Base-by-base conservation (phyloP, 2,113 vertebrate species). In the Anoura caudifer region DNA sequence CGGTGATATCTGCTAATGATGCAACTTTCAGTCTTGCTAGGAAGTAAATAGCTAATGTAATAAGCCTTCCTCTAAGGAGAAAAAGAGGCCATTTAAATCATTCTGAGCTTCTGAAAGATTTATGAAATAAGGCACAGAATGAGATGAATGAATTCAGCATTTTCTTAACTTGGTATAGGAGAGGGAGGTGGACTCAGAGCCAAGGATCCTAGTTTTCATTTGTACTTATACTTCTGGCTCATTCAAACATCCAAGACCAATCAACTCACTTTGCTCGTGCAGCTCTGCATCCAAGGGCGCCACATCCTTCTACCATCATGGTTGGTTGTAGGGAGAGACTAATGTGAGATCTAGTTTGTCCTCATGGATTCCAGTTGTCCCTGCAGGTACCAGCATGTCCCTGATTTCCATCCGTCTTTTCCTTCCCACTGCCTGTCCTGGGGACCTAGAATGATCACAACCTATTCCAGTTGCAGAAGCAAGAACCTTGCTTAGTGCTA, bases 71-170 rank as follows among this genome's bases (percentile, higher is more conserved):
- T 97, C 50, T 82, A 24, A 81, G 54, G 65, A 89, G 56, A 59
- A 65, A 93, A 91, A 81, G 75, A 81, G 92, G 7, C 1, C 52
- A 24, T 61, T 76, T 67, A 95, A 72, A 11, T 80, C 84, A 90
- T 36, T 90, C 38, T 22, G 15, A 94, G 36, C 20, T n/a, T 83
- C 47, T 80, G 65, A 80, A n/a, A 41, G 43, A 47, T 47, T 50
- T 63, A 70, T 76, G 41, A 80, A 91, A 67, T 28, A 76, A 38
- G 28, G 15, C 45, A 81, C 9, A 45, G 67, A 77, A 24, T 10
- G 8, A 87, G 59, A 84, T 69, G 50, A 95, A 92, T 93, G 75
- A 72, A 91, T 95, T 87, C 76, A 43, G 16, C 72, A 4, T 73
- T 76, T 88, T 22, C 14, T 94, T 56, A 41, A 45, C 33, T 52